Conservation (phyloP, 2,797 vertebrate genomes). For the Xerus rutilus region DNA sequence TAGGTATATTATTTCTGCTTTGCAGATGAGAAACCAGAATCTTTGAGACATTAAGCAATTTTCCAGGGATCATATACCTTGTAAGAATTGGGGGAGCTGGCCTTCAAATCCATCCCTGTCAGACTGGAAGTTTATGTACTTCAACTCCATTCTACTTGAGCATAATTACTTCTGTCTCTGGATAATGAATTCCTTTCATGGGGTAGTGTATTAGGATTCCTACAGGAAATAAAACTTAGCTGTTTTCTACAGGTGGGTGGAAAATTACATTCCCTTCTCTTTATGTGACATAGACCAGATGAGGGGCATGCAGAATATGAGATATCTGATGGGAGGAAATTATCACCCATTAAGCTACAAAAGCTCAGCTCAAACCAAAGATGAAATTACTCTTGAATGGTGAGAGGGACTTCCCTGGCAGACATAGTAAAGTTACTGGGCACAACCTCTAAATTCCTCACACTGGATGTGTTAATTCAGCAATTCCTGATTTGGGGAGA, state of each 20-base stretch:
- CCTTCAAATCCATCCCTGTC: conserved; percentile 66
- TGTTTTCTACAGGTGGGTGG: conserved; percentile 78
- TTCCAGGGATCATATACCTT: conserved; percentile 74
- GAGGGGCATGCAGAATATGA: conserved; percentile 64
- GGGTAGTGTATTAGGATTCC: conserved; percentile 62
- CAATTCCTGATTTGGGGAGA: conserved; percentile 68
- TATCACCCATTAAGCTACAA: conserved; percentile 68
- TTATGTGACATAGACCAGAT: conserved; percentile 71
- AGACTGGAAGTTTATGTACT: conserved; percentile 76
- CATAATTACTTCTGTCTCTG: conserved; percentile 75
- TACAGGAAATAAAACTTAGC: conserved; percentile 76
- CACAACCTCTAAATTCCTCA: conserved; percentile 63
- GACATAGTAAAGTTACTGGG: conserved; percentile 65
- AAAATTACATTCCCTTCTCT: conserved; percentile 78
- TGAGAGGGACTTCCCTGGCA: conserved; percentile 61
- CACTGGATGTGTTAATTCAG: conserved; percentile 64
- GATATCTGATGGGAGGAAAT: conserved; percentile 69
- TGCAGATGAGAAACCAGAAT: conserved; percentile 71
- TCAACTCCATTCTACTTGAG: conserved; percentile 62
- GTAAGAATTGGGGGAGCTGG: conserved; percentile 38
- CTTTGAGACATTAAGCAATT: conserved; percentile 77
- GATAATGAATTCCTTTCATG: conserved; percentile 77
- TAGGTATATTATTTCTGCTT: conserved; percentile 71
- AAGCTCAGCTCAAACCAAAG: conserved; percentile 71
- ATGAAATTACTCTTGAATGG: conserved; percentile 68